Evolutionary conservation across 2,888 invertebrate genomes (phyloP).

Genomic region (Uloborus plumipes): DNA sequence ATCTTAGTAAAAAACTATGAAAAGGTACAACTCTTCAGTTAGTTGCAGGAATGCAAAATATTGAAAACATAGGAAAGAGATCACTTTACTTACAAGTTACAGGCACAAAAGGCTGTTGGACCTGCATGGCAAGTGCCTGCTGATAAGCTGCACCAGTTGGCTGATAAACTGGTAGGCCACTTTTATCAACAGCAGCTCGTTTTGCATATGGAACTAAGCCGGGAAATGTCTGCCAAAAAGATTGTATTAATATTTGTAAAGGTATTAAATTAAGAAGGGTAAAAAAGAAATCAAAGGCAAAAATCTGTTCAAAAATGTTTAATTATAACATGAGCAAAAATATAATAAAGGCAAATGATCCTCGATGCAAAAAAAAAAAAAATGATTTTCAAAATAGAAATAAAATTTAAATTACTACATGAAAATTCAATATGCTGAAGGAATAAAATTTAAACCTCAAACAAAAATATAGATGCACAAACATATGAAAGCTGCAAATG

Average conservation of each 20-base stretch:
- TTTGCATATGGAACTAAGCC: constrained; percentile 96
- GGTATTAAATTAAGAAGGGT: neutral
- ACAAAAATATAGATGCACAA: too few species aligned
- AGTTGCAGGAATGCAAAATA: neutral
- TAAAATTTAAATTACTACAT: too few species aligned
- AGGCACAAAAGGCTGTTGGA: constrained; percentile 65
- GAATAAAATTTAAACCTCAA: too few species aligned
- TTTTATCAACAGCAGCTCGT: constrained; percentile 92
- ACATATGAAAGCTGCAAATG: too few species aligned
- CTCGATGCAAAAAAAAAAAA: too few species aligned
- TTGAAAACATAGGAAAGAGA: neutral
- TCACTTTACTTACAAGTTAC: constrained; percentile 54
- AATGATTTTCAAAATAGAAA: too few species aligned
- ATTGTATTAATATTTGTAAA: constrained; percentile 1
- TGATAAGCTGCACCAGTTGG: constrained; percentile 79
- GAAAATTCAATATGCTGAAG: too few species aligned
- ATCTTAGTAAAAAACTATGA: too few species aligned
- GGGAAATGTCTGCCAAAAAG: constrained; percentile 84
- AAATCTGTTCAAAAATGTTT: neutral
- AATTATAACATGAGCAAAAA: neutral
- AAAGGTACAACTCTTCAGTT: too few species aligned
- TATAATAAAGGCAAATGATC: neutral
- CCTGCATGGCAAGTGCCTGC: constrained; percentile 64
- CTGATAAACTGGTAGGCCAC: constrained; percentile 95
- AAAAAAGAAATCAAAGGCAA: too few species aligned